Evolutionary conservation across 1,140 invertebrate genomes (phyloP).

Genomic region (Phymorhynchus buccinoides): DNA sequence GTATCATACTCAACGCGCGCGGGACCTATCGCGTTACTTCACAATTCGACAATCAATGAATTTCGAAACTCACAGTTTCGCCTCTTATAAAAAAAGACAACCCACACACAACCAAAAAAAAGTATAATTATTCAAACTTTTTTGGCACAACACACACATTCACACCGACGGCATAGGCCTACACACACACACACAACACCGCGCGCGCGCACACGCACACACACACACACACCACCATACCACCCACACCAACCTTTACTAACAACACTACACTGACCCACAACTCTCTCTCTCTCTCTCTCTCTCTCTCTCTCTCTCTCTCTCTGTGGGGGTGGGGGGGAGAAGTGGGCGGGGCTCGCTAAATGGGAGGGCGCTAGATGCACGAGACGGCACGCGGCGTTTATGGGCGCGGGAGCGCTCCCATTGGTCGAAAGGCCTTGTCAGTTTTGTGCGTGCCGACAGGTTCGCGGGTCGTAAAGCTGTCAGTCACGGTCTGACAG

Average conservation of each 20-base stretch:
- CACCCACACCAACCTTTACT: neutral
- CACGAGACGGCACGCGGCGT: conserved; percentile 20
- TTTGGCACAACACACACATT: no score
- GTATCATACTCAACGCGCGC: no score
- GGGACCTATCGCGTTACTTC: no score
- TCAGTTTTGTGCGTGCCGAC: neutral
- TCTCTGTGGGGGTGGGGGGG: conserved; percentile 4
- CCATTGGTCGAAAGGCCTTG: neutral
- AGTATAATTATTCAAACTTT: no score
- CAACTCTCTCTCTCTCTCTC: no score
- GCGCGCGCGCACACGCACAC: neutral
- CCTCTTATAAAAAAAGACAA: no score
- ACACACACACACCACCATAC: neutral
- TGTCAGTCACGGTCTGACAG: neutral
- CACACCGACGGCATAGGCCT: neutral
- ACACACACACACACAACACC: neutral
- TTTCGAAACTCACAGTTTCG: no score
- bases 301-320: neutral
- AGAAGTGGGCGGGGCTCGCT: neutral
- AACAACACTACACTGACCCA: no score
- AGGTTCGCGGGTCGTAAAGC: conserved; percentile 15
- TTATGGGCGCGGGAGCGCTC: conserved; percentile 7
- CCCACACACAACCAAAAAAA: no score
- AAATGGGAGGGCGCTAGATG: neutral
- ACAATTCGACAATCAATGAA: no score